phyloP scores from a whole-genome alignment of 2,797 vertebrate species.

The Thunnus albacares region DNA sequence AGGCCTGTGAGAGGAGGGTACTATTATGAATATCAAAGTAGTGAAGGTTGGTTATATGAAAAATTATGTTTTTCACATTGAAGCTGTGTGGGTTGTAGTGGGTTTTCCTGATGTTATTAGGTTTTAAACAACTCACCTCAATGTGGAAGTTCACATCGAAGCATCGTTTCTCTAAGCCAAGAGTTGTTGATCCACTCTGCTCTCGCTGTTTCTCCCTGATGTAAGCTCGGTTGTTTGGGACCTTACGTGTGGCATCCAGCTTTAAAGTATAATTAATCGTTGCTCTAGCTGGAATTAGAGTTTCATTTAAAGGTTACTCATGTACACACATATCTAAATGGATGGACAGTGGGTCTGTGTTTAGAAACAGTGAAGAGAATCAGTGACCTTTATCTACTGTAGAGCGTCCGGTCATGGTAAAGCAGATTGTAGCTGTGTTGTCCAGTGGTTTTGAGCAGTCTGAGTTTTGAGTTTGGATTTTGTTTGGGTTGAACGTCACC shows the following conservation, averaged over 20 bases:
- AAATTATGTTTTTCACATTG: not conserved
- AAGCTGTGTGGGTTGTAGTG: not conserved
- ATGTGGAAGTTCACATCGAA: not conserved
- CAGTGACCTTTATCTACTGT: constrained; percentile 52
- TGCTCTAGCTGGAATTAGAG: constrained; percentile 67
- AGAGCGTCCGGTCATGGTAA: constrained; percentile 53
- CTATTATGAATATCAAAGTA: not conserved
- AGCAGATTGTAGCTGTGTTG: too few species aligned
- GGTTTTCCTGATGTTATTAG: not conserved
- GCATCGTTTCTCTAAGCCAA: not conserved
- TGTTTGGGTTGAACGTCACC: too few species aligned
- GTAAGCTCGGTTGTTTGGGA: constrained; percentile 78
- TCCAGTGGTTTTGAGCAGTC: too few species aligned
- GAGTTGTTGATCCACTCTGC: fast-evolving
- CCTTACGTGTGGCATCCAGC: constrained; percentile 77
- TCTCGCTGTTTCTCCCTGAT: constrained; percentile 45
- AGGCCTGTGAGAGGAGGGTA: constrained; percentile 72
- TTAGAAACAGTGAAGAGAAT: not conserved
- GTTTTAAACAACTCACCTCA: constrained; percentile 57
- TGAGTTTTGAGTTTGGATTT: too few species aligned
- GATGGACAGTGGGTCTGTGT: not conserved
- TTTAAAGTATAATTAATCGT: constrained; percentile 76
- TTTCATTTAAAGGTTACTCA: not conserved
- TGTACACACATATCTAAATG: not conserved
- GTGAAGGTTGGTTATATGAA: not conserved